These are phyloP conservation scores for Megalopta genalis DNA, from an alignment of 1,140 invertebrate genomes.

Conservation along the genomic window DNA sequence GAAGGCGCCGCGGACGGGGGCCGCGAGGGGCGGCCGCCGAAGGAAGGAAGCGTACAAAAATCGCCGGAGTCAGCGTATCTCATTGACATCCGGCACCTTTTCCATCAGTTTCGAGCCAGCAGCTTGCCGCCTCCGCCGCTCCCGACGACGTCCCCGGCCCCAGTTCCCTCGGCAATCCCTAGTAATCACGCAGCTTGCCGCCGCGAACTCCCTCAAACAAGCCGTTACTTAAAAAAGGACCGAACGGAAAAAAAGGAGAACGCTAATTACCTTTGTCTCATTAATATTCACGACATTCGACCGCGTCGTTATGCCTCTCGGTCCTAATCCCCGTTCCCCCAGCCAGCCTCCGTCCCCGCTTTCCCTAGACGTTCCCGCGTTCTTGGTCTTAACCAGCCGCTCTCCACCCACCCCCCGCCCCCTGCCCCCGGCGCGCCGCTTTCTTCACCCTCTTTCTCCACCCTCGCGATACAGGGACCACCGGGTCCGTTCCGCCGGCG, in stretches of 20 bases:
- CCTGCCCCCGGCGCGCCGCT: conserved; percentile 16
- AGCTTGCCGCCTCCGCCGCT: conserved; percentile 4
- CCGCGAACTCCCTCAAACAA: conserved; percentile 75
- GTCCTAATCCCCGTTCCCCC: conserved; percentile 68
- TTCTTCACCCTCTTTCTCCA: conserved; percentile 14
- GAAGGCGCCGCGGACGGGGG: background rate
- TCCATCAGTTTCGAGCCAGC: conserved; percentile 54
- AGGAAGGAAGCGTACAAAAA: conserved; percentile 68
- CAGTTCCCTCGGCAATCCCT: conserved; percentile 46
- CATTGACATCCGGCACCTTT: conserved; percentile 73
- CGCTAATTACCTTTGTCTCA: conserved; percentile 81
- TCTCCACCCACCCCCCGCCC: background rate
- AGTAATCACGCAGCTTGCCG: conserved; percentile 77
- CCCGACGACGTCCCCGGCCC: background rate
- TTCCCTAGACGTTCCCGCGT: conserved; percentile 54
- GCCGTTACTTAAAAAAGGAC: conserved; percentile 75
- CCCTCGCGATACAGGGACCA: conserved; percentile 52
- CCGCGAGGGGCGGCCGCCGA: conserved; percentile 11
- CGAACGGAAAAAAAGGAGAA: conserved; percentile 68
- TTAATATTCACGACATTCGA: conserved; percentile 81
- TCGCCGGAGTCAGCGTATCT: conserved; percentile 73
- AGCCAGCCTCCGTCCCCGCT: conserved; percentile 25
- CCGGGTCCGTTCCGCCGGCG: conserved; percentile 38
- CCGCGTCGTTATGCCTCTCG: conserved; percentile 77
- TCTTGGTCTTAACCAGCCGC: conserved; percentile 63